These are phyloP conservation scores for Ellobius talpinus DNA, from an alignment of 2,113 vertebrate species.

Conservation along the genomic window DNA sequence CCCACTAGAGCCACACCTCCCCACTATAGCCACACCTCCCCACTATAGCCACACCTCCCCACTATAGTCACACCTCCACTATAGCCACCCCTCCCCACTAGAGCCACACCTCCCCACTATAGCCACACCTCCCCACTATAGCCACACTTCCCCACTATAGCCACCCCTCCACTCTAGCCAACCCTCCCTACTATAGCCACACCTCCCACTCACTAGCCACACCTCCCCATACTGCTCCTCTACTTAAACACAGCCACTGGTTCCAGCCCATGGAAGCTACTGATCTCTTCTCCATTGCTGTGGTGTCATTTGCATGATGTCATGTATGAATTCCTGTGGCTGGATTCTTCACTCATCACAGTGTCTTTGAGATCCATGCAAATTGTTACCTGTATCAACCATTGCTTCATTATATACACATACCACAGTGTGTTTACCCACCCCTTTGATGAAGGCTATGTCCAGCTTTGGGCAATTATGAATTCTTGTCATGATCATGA, in stretches of 20 bases:
- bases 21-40: no score
- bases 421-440: not conserved
- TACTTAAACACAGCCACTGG: not conserved
- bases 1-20: no score
- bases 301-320: not conserved
- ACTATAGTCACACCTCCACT: no score
- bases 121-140: no score
- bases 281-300: not conserved
- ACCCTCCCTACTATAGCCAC: no score
- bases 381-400: not conserved
- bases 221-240: not conserved
- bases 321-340: not conserved
- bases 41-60: no score
- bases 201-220: not conserved
- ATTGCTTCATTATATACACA: not conserved
- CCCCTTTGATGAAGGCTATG: not conserved
- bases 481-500: not conserved
- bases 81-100: no score
- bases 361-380: not conserved
- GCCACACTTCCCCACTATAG: no score
- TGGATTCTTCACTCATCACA: not conserved
- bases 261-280: not conserved
- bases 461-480: not conserved
- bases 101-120: no score
- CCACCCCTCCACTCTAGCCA: no score